Conservation (phyloP, 1,140 invertebrate species). For the Diprion similis region DNA sequence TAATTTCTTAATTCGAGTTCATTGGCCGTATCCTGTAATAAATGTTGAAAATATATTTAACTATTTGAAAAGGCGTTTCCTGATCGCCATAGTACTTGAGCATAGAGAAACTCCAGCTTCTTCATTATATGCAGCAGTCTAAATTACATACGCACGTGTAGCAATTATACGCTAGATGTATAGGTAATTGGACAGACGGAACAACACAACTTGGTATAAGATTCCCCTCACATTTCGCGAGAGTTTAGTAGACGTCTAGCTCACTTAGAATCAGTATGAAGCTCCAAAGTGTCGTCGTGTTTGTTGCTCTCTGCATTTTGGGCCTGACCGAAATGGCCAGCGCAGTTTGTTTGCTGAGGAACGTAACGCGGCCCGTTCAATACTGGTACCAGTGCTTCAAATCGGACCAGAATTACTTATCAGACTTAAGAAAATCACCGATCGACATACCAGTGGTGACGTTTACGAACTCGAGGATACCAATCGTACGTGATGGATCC, state of each 20-base stretch:
- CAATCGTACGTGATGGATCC: constrained; percentile 6
- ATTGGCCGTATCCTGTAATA: too few relatives aligned
- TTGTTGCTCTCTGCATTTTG: neutral
- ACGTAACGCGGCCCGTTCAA: neutral
- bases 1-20: too few relatives aligned
- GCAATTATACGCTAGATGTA: neutral
- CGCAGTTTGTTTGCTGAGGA: neutral
- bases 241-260: neutral
- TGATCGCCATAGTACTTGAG: too few relatives aligned
- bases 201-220: neutral
- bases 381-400: neutral
- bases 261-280: neutral
- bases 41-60: too few relatives aligned
- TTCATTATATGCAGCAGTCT: too few relatives aligned
- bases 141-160: too few relatives aligned
- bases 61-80: too few relatives aligned
- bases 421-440: constrained; percentile 22
- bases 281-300: neutral
- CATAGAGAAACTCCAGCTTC: too few relatives aligned
- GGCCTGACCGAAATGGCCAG: neutral
- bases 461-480: constrained; percentile 22
- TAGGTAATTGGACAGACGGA: neutral
- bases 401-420: neutral
- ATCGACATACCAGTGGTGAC: constrained; percentile 10
- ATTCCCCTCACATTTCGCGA: neutral